Conservation (phyloP, 2,797 vertebrate genomes). For the Graptemys geographica region DNA sequence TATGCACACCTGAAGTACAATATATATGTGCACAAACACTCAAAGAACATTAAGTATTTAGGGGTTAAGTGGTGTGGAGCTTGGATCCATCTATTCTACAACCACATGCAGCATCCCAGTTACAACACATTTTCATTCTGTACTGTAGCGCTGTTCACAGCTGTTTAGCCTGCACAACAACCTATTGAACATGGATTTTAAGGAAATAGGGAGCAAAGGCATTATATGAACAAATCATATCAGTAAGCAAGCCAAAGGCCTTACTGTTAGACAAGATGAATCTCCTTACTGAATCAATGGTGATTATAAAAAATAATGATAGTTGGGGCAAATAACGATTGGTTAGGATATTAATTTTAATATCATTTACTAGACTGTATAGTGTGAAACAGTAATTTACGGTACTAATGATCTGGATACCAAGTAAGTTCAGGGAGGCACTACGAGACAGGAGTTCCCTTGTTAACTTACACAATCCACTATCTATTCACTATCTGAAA, state of each 20-base stretch:
- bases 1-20: neutral
- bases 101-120: fast-evolving
- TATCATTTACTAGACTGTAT: neutral
- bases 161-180: neutral
- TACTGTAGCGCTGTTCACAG: neutral
- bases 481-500: neutral
- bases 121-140: neutral
- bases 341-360: neutral
- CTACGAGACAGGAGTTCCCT: neutral
- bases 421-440: neutral
- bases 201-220: neutral
- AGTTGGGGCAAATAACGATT: neutral
- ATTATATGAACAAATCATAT: neutral
- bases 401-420: conserved; percentile 1
- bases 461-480: neutral
- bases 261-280: neutral
- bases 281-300: neutral
- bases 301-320: neutral
- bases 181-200: neutral
- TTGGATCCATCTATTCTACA: neutral
- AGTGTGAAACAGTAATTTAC: neutral
- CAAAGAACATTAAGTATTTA: neutral
- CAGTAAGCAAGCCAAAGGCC: neutral
- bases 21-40: neutral
- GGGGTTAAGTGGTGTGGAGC: fast-evolving